These are phyloP conservation scores for Bubalus kerabau DNA, from an alignment of 2,113 vertebrate genomes.

Conservation along the genomic window DNA sequence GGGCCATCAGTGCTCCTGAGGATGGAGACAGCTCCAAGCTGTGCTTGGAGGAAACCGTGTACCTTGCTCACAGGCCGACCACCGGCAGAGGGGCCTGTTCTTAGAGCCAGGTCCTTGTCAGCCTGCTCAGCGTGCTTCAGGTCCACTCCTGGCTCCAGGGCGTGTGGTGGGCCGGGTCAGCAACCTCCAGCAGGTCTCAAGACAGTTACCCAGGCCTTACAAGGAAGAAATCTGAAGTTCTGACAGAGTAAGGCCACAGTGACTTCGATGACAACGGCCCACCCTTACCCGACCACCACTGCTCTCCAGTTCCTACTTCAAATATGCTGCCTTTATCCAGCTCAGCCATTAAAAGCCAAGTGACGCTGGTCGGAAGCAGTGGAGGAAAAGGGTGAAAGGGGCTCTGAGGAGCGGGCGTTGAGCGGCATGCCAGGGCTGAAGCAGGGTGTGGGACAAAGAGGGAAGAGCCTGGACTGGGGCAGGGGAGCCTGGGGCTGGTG, in stretches of 20 bases:
- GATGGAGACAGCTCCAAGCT: background rate
- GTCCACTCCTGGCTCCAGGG: background rate
- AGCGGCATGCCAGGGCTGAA: background rate
- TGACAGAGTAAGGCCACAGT: background rate
- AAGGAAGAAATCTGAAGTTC: background rate
- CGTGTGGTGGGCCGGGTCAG: too few species aligned
- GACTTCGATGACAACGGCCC: background rate
- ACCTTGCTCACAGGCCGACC: background rate
- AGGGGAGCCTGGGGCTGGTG: background rate
- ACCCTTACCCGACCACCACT: background rate
- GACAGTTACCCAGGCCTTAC: background rate
- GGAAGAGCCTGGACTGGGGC: background rate
- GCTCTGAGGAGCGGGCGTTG: accelerated
- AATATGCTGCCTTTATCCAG: background rate
- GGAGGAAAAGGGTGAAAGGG: background rate
- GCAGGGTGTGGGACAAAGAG: background rate
- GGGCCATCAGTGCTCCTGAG: background rate
- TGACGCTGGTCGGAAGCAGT: background rate
- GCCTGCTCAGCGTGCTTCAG: background rate
- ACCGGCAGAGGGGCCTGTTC: background rate
- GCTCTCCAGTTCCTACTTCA: background rate
- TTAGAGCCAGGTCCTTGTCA: background rate
- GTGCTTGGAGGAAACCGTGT: background rate
- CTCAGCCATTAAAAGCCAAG: background rate
- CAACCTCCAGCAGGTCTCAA: background rate